These are phyloP conservation scores for Solen grandis DNA, from an alignment of 1,140 invertebrate genomes.

Conservation along the genomic window DNA sequence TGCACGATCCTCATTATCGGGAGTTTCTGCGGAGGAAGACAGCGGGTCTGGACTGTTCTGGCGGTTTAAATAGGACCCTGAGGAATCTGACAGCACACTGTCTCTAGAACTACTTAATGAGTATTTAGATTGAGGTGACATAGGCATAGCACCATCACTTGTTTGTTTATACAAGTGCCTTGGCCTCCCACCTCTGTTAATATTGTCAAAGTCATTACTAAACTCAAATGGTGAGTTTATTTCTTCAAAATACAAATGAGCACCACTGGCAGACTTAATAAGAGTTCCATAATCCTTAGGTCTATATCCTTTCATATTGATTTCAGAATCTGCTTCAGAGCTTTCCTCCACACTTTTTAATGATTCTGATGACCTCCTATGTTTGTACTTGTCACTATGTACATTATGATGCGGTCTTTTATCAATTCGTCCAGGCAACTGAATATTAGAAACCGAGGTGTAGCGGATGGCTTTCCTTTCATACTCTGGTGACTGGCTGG, in stretches of 20 bases:
- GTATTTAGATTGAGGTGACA: conserved; percentile 70
- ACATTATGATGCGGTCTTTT: conserved; percentile 46
- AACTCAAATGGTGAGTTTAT: conserved; percentile 37
- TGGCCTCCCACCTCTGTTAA: conserved; percentile 2
- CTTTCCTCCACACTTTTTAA: conserved; percentile 64
- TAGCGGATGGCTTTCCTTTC: conserved; percentile 41
- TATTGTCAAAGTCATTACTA: conserved; percentile 28
- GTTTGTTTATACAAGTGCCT: conserved; percentile 44
- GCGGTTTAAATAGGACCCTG: conserved; percentile 58
- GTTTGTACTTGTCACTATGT: conserved; percentile 55
- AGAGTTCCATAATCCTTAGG: conserved; percentile 57
- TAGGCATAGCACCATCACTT: conserved; percentile 69
- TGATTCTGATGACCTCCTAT: conserved; percentile 65
- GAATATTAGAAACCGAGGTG: conserved; percentile 15
- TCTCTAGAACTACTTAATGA: conserved; percentile 71
- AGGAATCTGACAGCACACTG: conserved; percentile 68
- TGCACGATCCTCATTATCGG: conserved; percentile 54
- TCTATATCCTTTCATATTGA: conserved; percentile 34
- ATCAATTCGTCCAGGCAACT: conserved; percentile 31
- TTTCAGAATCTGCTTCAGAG: conserved; percentile 56
- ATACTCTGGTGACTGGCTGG: conserved; percentile 37
- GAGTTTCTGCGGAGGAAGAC: conserved; percentile 59
- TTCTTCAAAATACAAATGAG: conserved; percentile 72
- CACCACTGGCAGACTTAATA: conserved; percentile 72
- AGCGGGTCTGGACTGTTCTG: conserved; percentile 62